Base-by-base conservation (phyloP, 1,140 invertebrate genomes). In the Tenebrio molitor region DNA sequence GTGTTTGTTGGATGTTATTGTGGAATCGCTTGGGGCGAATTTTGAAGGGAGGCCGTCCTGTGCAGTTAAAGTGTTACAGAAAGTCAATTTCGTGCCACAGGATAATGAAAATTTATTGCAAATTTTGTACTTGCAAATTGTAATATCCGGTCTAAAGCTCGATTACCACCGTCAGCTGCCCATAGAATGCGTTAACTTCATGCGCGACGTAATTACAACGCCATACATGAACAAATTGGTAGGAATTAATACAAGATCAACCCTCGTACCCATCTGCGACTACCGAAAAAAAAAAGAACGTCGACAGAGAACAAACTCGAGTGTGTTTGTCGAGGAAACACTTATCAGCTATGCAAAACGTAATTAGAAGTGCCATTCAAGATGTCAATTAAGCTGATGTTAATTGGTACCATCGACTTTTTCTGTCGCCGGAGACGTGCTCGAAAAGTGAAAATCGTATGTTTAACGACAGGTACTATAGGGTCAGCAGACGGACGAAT, bases 301-400 rank as follows among this genome's bases (percentile, higher is more conserved):
- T 12, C 7, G 5, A 5, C 2, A 39, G 36, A 39, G 36, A 39
- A 39, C 36, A 39, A 39, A 58, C 19, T 17, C 10, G 7, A 58
- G 50, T 58, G 50, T 58, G 50, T 58, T 58, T 58, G 50, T 58
- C 50, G n/a, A 58, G 25, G 16, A 46, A 46, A 50, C 21, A 68
- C 29, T 42, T 66, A 16, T 21, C 12, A 29, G 66, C 29, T 39
- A 68, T 68, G 66, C 66, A 68, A 68, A 68, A 46, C 41, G 46
- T 68, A 25, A 33, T 46, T 58, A 36, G 44, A 69, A 69, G 58
- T 58, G 29, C 58, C 68, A 62, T 53, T 58, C 68, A 69, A 68
- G 33, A 68, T 17, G 66, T 68, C 66, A 68, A 68, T 68, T 68
- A 68, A 69, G 23, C 17, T 46, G 25, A 46, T 33, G 68, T 69